Percentiles rank a stretch among this genome's conserved stretches.
phyloP scores from a whole-genome alignment of 2,113 vertebrate genomes.

The Cyprinodon variegatus region DNA sequence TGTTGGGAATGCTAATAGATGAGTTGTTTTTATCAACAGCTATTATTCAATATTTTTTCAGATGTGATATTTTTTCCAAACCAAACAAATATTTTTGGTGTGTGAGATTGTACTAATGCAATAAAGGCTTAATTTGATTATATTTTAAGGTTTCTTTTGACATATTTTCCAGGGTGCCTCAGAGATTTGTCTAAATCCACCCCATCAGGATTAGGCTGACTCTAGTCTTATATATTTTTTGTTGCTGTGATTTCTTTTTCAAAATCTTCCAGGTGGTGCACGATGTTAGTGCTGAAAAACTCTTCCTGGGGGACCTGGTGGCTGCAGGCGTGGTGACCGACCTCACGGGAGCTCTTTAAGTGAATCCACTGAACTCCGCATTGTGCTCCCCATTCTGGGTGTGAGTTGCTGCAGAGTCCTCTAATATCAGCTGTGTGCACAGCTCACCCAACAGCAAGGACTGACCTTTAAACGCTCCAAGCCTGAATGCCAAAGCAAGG shows the following conservation, averaged over 20 bases:
- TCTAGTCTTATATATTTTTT: neutral
- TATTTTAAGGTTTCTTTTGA: neutral
- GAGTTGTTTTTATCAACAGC: neutral
- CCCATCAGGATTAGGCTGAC: neutral
- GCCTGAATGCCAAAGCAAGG: slow-evolving; percentile 11
- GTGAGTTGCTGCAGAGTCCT: neutral
- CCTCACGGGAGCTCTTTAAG: slow-evolving; percentile 78
- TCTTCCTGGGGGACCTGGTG: slow-evolving; percentile 79
- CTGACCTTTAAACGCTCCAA: slow-evolving; percentile 42
- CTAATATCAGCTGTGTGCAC: neutral
- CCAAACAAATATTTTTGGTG: too few relatives aligned
- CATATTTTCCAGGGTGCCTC: neutral
- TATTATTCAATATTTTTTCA: neutral
- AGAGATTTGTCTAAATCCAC: neutral
- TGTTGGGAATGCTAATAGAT: neutral
- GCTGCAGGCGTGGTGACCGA: slow-evolving; percentile 73
- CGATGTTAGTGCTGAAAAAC: slow-evolving; percentile 77
- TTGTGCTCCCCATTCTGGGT: slow-evolving; percentile 14
- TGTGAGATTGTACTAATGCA: neutral
- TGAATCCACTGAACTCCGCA: slow-evolving; percentile 26
- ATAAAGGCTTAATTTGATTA: neutral
- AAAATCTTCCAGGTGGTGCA: slow-evolving; percentile 75
- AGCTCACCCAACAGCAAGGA: neutral
- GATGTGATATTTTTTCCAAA: neutral
- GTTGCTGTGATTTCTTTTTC: neutral